A percentile compares a stretch with the other conserved stretches of the same genome.
Evolutionary conservation across 2,888 invertebrate species (phyloP).

Genomic region (Sesia apiformis): DNA sequence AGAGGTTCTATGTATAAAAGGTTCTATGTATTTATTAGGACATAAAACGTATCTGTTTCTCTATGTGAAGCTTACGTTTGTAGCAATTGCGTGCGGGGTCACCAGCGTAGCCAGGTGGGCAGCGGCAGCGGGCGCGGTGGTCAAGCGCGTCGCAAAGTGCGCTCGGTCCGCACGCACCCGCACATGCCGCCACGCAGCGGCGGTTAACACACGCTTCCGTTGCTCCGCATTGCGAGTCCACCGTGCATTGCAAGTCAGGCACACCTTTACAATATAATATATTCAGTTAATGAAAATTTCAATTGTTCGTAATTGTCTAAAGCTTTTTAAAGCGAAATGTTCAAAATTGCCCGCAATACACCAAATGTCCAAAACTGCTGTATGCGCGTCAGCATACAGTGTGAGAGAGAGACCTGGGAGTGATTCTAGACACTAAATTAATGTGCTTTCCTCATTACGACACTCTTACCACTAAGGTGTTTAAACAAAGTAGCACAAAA

Average conservation of each 20-base stretch:
- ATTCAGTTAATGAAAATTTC: background rate
- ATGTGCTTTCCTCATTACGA: no score
- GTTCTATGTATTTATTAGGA: background rate
- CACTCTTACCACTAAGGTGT: no score
- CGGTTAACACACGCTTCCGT: conserved; percentile 86
- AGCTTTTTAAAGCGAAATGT: no score
- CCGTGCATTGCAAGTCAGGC: conserved; percentile 77
- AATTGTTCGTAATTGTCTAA: background rate
- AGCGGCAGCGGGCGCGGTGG: conserved; percentile 88
- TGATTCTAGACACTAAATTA: no score
- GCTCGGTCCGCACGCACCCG: conserved; percentile 85
- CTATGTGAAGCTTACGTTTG: conserved; percentile 79
- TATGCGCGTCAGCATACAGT: no score
- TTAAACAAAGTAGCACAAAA: no score
- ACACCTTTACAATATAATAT: background rate
- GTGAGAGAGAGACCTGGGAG: no score
- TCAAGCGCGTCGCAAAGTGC: conserved; percentile 85
- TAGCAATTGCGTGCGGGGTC: conserved; percentile 90
- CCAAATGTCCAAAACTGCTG: no score
- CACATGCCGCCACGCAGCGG: conserved; percentile 88
- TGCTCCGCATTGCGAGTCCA: conserved; percentile 83
- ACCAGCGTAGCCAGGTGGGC: conserved; percentile 90
- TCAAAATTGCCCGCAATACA: no score
- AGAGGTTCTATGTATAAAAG: background rate
- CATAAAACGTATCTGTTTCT: background rate